phyloP scores from a whole-genome alignment of 2,888 invertebrate species.

The Archaeoteleia sp. region DNA sequence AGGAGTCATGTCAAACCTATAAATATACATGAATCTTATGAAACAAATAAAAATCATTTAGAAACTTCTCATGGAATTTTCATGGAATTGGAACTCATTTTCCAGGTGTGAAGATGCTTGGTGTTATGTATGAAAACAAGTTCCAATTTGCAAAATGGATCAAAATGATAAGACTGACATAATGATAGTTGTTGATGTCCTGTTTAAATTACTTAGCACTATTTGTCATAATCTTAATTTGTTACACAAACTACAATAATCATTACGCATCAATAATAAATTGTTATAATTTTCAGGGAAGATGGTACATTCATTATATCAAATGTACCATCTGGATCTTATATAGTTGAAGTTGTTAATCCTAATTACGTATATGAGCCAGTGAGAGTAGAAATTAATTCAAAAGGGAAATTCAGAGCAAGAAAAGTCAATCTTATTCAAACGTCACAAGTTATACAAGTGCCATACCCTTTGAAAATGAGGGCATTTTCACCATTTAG shows the following conservation, averaged over 20 bases:
- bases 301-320: slow-evolving; percentile 94
- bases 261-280: slow-evolving; percentile 5
- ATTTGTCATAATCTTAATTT: too few relatives aligned
- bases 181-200: too few relatives aligned
- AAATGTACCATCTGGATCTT: slow-evolving; percentile 93
- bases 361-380: slow-evolving; percentile 96
- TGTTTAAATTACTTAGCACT: too few relatives aligned
- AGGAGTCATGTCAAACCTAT: too few relatives aligned
- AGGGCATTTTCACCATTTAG: slow-evolving; percentile 87
- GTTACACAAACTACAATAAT: too few relatives aligned
- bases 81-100: too few relatives aligned
- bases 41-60: too few relatives aligned
- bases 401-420: slow-evolving; percentile 96
- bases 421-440: slow-evolving; percentile 96
- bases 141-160: too few relatives aligned
- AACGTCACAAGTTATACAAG: slow-evolving; percentile 90
- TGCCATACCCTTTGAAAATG: slow-evolving; percentile 94
- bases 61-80: too few relatives aligned
- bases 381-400: slow-evolving; percentile 96
- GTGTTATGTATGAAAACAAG: too few relatives aligned
- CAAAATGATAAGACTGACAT: too few relatives aligned
- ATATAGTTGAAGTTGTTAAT: slow-evolving; percentile 93
- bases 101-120: too few relatives aligned
- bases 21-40: slow-evolving; percentile 5
- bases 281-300: slow-evolving; percentile 80